Base-by-base conservation (phyloP, 1,140 invertebrate species). In the Acyrthosiphon pisum region DNA sequence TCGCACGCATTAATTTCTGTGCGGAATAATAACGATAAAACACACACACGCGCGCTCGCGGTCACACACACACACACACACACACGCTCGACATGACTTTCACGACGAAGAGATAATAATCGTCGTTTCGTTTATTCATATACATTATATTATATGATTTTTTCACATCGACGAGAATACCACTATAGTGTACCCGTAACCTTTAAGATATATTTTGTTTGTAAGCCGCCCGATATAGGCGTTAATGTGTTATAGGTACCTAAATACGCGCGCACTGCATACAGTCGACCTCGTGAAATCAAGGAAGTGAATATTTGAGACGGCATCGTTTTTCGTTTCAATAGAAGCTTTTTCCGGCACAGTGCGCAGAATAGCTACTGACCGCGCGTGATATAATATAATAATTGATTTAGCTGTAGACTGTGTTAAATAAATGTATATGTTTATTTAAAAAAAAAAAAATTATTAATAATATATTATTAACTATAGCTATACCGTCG, bases 51-150 rank as follows among this genome's bases (percentile, higher is more conserved):
- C 23, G 2, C 23, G 4, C 76, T 0, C 46, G 1, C 23, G 1
- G 23, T 3, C 23, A 4, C 76, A 48, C 46, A 44, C 41, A 41
- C 44, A 46, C 44, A 11, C 9, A 44, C 56, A 30, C 56, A 68
- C 60, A 23, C 60, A 22, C 81, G 14, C 60, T 76, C 14, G 14
- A 84, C 41, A 50, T 37, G 48, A 89, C 87, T 89, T 89, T 89
- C 87, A 53, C 87, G 87, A 53, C 87, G n/a, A 35, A 53, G 23
- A 35, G 86, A 89, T 89, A 88, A 89, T 89, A 50, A 89, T 53
- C 87, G 87, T 89, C 48, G n/a, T 53, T 46, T 46, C n/a, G n/a
- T 53, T 89, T 48, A 35, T 89, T 89, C 30, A 26, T 37, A 37
- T 41, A 41, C 41, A 44, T 41, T 9, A 35, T 76, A 60, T 60